Base-by-base conservation (phyloP, 64 coral and sea anemone species). In the Dendronephthya gigantea region DNA sequence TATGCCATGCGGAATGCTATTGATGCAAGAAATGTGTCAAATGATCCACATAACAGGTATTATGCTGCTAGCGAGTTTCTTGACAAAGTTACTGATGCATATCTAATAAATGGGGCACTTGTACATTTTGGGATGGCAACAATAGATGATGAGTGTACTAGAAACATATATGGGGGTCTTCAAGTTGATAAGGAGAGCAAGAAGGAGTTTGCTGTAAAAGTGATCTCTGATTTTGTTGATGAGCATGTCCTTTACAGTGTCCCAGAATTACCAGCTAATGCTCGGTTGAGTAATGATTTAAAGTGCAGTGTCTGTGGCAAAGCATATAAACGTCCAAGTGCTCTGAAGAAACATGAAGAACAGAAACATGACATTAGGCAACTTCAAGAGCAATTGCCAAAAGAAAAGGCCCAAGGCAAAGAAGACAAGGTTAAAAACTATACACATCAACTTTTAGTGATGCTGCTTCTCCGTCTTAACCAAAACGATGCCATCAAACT, bases 401-500 rank as follows among this genome's bases (percentile, higher is more conserved):
- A n/a, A n/a, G n/a, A n/a, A n/a, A n/a, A n/a, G n/a, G 29, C 6
- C 82, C 40, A 40, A n/a, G 0, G 23, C 39, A 69, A 39, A 19
- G 22, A 1, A 25, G 90, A 90, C 68, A 79, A 50, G 5, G 58
- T 91, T 1, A 51, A 84, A 25, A 91, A 88, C n/a, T 91, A 91
- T 79, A 91, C 90, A 10, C 85, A 88, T 47, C 90, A 91, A 25
- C 8, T 87, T 1, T 65, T 91, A 0, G 40, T 84, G 16, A 4
- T 91, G 35, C 66, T 91, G 29, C 43, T 84, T 0, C 45, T 87
- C 27, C 13, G 85, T 23, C 9, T 68, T 0, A 83, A 91, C 25
- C 85, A 88, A 37, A 39, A 87, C 49, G 81, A 91, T 88, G 90
- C 90, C 10, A 91, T 91, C 35, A 75, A 83, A 65, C 30, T 72